Evolutionary conservation across 2,797 vertebrate genomes (phyloP), one percentile per base, ranked within the genome.

Genomic region (Acanthurus tractus): DNA sequence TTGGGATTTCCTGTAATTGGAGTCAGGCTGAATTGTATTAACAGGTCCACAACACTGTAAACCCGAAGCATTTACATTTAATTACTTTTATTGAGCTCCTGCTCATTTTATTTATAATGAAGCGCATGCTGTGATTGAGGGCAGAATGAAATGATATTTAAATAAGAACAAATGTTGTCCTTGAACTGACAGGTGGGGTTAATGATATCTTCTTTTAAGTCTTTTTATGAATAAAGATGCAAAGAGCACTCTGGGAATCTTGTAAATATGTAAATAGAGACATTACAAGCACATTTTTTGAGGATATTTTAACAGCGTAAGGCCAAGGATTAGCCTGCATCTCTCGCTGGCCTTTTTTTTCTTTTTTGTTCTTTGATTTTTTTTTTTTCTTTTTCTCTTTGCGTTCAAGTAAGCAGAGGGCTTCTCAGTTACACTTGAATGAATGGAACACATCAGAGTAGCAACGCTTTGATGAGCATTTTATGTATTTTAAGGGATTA

Each of bases 61-160:
- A 97, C 95, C 94, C 96, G 94, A 75, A 92, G 93, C 95, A 94
- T 97, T 97, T 97, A 95, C 93, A 96, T 97, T 96, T 97, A 96
- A 97, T 97, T 97, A 96, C 94, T 96, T 97, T 96, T 96, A 97
- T 96, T 96, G 96, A 98, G 93, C 95, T 62, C 83, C 87, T 87
- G 92, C 92, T 95, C 93, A 79, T 96, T 97, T 96, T 95, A 95
- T 96, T 95, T 93, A 94, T 94, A 95, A 96, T 95, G 94, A 95
- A 95, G 93, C 93, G 83, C 91, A 91, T 90, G 93, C 96, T 96
- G 96, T 96, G 96, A 97, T 96, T 95, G 94, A 96, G 90, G 92
- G 93, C 93, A 94, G 96, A 96, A 95, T 96, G 94, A 95, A 96
- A 96, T 92, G 93, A 96, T 96, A 94, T 96, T 95, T 95, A 96